These are phyloP conservation scores for Mionectes macconnelli DNA, from an alignment of 2,113 vertebrate genomes.

Conservation along the genomic window DNA sequence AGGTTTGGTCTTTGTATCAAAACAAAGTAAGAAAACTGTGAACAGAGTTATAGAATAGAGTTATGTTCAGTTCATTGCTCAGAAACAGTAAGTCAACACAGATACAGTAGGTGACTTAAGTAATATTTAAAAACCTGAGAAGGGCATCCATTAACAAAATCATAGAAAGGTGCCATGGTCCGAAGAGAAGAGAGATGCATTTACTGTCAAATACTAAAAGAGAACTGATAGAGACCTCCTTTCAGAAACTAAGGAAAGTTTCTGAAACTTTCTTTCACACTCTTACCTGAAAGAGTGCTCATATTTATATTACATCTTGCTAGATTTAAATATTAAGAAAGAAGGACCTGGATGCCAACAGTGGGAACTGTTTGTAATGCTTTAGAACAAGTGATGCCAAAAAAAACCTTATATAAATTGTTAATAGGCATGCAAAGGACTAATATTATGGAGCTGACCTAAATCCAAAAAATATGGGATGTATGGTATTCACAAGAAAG, in stretches of 20 bases:
- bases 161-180: rapidly evolving
- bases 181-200: neutral
- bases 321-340: neutral
- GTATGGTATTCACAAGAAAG: neutral
- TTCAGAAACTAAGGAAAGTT: neutral
- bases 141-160: neutral
- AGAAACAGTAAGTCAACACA: neutral
- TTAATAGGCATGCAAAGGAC: neutral
- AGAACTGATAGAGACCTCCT: neutral
- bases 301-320: neutral
- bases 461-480: neutral
- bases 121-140: neutral
- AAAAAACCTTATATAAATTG: neutral
- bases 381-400: neutral
- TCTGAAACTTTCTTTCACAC: too few relatives aligned
- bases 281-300: neutral
- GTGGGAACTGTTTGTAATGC: neutral
- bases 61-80: neutral
- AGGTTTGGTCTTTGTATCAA: neutral
- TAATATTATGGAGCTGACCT: neutral
- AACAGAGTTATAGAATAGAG: neutral
- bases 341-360: neutral
- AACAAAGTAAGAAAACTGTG: neutral
- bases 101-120: neutral
- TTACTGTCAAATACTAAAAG: neutral